Evolutionary conservation across 2,113 vertebrate genomes (phyloP).

Genomic region (Callopanchax toddi): DNA sequence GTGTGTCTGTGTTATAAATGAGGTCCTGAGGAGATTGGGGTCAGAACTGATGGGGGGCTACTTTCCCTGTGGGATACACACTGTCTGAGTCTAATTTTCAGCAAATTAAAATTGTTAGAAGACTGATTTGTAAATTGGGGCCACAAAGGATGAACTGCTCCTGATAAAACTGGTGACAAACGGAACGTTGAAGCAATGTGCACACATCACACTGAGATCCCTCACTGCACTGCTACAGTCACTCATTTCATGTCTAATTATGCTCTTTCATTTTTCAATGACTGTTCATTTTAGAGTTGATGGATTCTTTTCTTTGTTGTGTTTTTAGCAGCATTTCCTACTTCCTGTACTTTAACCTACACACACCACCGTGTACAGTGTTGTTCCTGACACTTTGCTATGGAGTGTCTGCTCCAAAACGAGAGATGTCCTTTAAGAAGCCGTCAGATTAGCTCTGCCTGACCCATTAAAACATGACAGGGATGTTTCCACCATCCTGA

Average conservation of each 20-base stretch:
- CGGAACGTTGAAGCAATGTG: slow-evolving; percentile 2
- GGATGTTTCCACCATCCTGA: too few relatives aligned
- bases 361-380: too few relatives aligned
- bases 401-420: too few relatives aligned
- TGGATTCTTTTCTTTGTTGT: too few relatives aligned
- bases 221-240: background rate
- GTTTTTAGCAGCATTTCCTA: too few relatives aligned
- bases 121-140: slow-evolving; percentile 54
- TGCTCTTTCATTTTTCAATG: too few relatives aligned
- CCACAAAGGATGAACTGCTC: slow-evolving; percentile 32
- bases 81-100: slow-evolving; percentile 67
- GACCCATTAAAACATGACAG: too few relatives aligned
- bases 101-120: slow-evolving; percentile 62
- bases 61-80: slow-evolving; percentile 60
- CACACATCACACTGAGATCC: background rate
- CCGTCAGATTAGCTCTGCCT: too few relatives aligned
- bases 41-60: slow-evolving; percentile 36
- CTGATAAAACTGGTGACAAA: slow-evolving; percentile 19
- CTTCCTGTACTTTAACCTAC: too few relatives aligned
- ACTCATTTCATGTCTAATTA: background rate
- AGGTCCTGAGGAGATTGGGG: slow-evolving; percentile 64
- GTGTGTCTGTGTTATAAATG: slow-evolving; percentile 55
- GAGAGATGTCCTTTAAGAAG: too few relatives aligned
- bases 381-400: too few relatives aligned
- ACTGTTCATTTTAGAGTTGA: too few relatives aligned